These are phyloP conservation scores for Cantharis lateralis DNA, from an alignment of 2,888 invertebrate species.

Conservation along the genomic window DNA sequence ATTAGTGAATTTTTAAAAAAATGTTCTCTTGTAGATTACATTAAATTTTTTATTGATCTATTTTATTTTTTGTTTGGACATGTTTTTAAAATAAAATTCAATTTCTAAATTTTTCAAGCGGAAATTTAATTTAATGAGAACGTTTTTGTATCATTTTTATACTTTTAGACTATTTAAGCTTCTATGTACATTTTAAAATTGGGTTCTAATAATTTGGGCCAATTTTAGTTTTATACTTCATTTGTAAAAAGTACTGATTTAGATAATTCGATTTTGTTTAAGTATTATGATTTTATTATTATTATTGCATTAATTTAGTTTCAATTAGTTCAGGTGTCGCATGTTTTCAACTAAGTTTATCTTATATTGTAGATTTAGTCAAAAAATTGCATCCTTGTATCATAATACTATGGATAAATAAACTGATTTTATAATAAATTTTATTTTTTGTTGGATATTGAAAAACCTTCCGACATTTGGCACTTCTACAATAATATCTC, in stretches of 20 bases:
- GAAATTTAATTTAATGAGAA: not conserved
- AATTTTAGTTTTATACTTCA: conserved; percentile 29
- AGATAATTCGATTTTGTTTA: conserved; percentile 35
- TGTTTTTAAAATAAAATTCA: not conserved
- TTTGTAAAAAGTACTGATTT: conserved; percentile 57
- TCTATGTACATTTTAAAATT: conserved; percentile 20
- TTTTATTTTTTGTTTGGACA: not conserved
- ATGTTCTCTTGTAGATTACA: conserved; percentile 2
- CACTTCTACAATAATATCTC: too few relatives aligned
- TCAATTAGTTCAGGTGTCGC: conserved; percentile 25
- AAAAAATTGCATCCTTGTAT: conserved; percentile 37
- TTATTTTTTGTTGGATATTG: not conserved
- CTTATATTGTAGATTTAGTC: conserved; percentile 37
- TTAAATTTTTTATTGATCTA: not conserved
- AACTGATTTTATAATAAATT: conserved; percentile 36
- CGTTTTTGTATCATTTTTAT: conserved; percentile 4
- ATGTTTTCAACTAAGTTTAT: conserved; percentile 29
- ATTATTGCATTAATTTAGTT: conserved; percentile 21
- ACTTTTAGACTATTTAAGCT: not conserved
- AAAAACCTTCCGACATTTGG: too few relatives aligned
- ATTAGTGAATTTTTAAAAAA: conserved; percentile 2
- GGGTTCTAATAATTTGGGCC: not conserved
- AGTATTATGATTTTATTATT: conserved; percentile 20
- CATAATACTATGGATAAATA: conserved; percentile 37
- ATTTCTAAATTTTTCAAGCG: not conserved